Evolutionary conservation across 2,113 vertebrate genomes (phyloP).

Genomic region (Excalfactoria chinensis): DNA sequence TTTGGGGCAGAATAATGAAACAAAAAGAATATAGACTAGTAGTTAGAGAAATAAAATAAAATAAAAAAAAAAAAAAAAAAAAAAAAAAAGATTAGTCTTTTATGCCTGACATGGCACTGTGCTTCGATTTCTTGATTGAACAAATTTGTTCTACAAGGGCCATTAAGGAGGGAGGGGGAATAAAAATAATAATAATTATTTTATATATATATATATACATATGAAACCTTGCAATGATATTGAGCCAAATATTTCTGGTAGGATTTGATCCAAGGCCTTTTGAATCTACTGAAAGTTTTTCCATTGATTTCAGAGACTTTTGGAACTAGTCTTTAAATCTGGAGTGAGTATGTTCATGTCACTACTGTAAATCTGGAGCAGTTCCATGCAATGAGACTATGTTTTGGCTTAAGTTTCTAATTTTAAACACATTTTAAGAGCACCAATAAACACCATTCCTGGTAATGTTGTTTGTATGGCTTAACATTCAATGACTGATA

Average conservation of each 20-base stretch:
- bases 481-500: background rate
- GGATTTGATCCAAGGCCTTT: conserved; percentile 35
- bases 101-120: conserved; percentile 16
- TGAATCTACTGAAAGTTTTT: conserved; percentile 42
- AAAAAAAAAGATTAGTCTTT: background rate
- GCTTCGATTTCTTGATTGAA: conserved; percentile 53
- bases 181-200: too few relatives aligned
- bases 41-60: too few relatives aligned
- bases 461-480: conserved; percentile 15
- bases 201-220: too few relatives aligned
- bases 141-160: conserved; percentile 24
- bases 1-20: background rate
- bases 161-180: background rate
- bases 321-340: conserved; percentile 46
- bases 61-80: conserved; percentile 4
- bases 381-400: conserved; percentile 32
- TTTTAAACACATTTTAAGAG: conserved; percentile 55
- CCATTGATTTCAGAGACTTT: conserved; percentile 47
- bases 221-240: conserved; percentile 22
- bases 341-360: background rate
- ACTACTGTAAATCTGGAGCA: conserved; percentile 37
- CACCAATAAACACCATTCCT: conserved; percentile 21
- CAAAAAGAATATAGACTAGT: background rate
- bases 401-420: conserved; percentile 47
- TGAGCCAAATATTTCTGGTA: conserved; percentile 54